A percentile compares a stretch with the other conserved stretches of the same genome.
Evolutionary conservation across 2,113 vertebrate species (phyloP).

Genomic region (Chaenogobius annularis): DNA sequence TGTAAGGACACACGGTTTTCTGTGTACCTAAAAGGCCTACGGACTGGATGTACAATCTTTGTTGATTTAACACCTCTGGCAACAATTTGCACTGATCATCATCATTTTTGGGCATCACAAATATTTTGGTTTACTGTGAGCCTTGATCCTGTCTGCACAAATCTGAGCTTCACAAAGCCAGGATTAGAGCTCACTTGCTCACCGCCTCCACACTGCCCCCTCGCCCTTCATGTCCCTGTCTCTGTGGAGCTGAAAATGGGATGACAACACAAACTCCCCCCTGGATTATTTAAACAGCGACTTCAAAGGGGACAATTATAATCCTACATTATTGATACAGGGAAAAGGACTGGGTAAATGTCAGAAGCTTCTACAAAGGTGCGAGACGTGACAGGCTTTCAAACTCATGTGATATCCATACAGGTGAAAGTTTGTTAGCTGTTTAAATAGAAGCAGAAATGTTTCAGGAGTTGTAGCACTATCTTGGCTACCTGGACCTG

Average conservation of each 20-base stretch:
- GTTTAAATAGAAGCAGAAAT: neutral
- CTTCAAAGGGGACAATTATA: slow-evolving; percentile 67
- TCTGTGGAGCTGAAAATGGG: slow-evolving; percentile 50
- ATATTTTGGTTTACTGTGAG: neutral
- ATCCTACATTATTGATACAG: slow-evolving; percentile 68
- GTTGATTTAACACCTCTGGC: too few species aligned
- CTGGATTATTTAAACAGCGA: slow-evolving; percentile 50
- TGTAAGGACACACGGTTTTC: too few species aligned
- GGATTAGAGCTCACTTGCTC: slow-evolving; percentile 48
- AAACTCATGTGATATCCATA: neutral
- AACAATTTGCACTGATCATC: neutral
- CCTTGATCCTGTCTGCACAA: slow-evolving; percentile 5
- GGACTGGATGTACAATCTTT: too few species aligned
- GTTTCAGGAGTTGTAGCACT: too few species aligned
- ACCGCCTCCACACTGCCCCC: neutral
- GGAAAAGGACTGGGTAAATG: slow-evolving; percentile 47
- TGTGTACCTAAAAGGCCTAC: too few species aligned
- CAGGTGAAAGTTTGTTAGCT: neutral
- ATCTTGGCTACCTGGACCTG: too few species aligned
- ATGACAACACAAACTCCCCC: slow-evolving; percentile 45
- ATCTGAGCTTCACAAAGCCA: slow-evolving; percentile 37
- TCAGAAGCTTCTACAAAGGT: slow-evolving; percentile 32
- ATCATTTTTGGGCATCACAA: neutral
- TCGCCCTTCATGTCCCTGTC: neutral
- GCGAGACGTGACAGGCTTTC: slow-evolving; percentile 16